These are phyloP conservation scores for Microtus richardsoni DNA, from an alignment of 2,113 vertebrate species.

Conservation along the genomic window DNA sequence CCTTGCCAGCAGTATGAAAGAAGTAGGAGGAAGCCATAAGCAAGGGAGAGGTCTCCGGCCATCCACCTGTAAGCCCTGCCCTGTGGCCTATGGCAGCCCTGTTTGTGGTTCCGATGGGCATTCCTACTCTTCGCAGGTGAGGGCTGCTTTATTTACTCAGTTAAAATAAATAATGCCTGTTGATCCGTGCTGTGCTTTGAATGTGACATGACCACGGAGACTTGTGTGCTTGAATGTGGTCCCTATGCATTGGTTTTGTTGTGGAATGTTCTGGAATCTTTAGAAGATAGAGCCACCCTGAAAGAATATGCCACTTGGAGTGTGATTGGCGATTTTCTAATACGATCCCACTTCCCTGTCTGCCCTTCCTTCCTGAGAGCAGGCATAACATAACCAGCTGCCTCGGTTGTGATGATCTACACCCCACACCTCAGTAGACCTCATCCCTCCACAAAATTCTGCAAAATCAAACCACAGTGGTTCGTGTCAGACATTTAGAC, in stretches of 20 bases:
- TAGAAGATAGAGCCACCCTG: neutral
- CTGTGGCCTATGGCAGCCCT: constrained; percentile 89
- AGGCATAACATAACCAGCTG: neutral
- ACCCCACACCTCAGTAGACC: no score
- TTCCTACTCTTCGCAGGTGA: constrained; percentile 95
- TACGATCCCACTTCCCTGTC: fast-evolving
- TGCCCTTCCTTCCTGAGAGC: neutral
- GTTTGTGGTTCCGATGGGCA: constrained; percentile 97
- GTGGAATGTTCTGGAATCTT: neutral
- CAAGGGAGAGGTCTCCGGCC: constrained; percentile 87
- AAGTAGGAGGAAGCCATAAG: constrained; percentile 90
- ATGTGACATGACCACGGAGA: fast-evolving
- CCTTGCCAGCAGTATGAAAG: constrained; percentile 92
- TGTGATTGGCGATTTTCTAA: neutral
- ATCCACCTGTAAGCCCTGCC: constrained; percentile 94
- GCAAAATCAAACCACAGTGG: neutral
- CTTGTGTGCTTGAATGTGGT: neutral
- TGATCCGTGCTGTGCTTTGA: neutral
- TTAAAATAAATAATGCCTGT: fast-evolving
- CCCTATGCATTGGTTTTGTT: neutral
- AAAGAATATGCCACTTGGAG: neutral
- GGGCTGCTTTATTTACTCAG: neutral
- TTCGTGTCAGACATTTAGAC: neutral
- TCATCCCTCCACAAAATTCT: neutral
- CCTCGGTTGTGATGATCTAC: neutral